Percentiles rank a stretch among this genome's conserved stretches.
phyloP scores from a whole-genome alignment of 1,140 invertebrate genomes.

The Platyura marginata region DNA sequence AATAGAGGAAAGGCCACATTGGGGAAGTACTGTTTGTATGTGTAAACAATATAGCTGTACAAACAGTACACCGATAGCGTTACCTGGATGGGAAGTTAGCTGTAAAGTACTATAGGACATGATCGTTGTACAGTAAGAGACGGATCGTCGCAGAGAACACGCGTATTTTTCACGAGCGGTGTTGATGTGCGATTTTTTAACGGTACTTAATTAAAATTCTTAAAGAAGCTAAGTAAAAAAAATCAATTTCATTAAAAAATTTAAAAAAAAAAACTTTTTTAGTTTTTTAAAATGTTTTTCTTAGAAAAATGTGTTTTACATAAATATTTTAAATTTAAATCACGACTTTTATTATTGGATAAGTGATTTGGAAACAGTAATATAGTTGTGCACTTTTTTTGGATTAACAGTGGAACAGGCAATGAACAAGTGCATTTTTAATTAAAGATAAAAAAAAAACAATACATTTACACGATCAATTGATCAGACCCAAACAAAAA shows the following conservation, averaged over 20 bases:
- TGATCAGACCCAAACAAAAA: no score
- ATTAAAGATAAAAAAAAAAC: no score
- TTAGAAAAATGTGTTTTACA: background rate
- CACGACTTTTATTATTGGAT: no score
- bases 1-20: no score
- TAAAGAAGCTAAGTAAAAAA: background rate
- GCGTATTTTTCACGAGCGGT: background rate
- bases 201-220: background rate
- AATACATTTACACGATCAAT: no score
- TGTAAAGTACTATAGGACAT: background rate
- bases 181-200: background rate
- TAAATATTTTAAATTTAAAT: no score
- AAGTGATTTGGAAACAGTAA: no score
- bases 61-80: background rate
- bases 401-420: no score
- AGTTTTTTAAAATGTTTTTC: background rate
- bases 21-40: background rate
- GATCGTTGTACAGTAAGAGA: background rate
- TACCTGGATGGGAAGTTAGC: background rate
- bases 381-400: no score
- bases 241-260: background rate
- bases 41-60: slow-evolving; percentile 2
- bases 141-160: background rate
- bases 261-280: background rate
- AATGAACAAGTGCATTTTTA: no score